Percentiles rank a stretch among this genome's conserved stretches.
phyloP scores from a whole-genome alignment of 2,797 vertebrate species.

The Craterocephalus amniculus region DNA sequence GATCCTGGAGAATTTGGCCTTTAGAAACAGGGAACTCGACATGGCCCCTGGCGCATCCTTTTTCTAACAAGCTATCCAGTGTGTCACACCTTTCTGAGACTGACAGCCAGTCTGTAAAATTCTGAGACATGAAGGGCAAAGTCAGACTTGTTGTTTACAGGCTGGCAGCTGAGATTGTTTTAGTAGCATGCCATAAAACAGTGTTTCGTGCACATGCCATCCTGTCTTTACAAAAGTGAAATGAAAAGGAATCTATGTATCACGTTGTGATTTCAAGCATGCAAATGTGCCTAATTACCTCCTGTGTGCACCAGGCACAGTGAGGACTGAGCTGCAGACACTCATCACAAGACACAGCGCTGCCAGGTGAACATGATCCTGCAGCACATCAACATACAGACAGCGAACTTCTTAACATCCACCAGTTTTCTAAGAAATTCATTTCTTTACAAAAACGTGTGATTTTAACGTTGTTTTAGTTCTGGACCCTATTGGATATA shows the following conservation, averaged over 20 bases:
- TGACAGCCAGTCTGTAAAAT: slow-evolving; percentile 89
- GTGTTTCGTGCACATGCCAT: not conserved
- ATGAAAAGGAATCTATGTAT: not conserved
- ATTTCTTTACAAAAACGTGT: no score
- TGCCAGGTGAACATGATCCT: slow-evolving; percentile 88
- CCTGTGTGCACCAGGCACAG: slow-evolving; percentile 95
- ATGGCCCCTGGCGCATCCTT: slow-evolving; percentile 84
- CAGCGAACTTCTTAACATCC: not conserved
- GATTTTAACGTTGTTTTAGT: not conserved
- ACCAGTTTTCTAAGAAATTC: not conserved
- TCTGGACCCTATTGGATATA: not conserved
- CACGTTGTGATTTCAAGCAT: not conserved
- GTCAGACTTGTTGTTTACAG: slow-evolving; percentile 2
- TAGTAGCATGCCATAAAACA: not conserved
- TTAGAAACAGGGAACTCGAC: slow-evolving; percentile 89
- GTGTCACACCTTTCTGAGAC: slow-evolving; percentile 89
- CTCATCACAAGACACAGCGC: slow-evolving; percentile 87
- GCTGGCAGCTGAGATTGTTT: not conserved
- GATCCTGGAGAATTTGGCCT: slow-evolving; percentile 82
- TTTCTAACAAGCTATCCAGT: slow-evolving; percentile 82
- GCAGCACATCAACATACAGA: slow-evolving; percentile 30
- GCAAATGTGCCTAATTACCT: slow-evolving; percentile 82
- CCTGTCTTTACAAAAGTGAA: not conserved
- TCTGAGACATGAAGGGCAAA: slow-evolving; percentile 78
- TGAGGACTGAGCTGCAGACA: slow-evolving; percentile 91